phyloP scores from a whole-genome alignment of 1,140 invertebrate species.

The Drosophila pallidifrons region DNA sequence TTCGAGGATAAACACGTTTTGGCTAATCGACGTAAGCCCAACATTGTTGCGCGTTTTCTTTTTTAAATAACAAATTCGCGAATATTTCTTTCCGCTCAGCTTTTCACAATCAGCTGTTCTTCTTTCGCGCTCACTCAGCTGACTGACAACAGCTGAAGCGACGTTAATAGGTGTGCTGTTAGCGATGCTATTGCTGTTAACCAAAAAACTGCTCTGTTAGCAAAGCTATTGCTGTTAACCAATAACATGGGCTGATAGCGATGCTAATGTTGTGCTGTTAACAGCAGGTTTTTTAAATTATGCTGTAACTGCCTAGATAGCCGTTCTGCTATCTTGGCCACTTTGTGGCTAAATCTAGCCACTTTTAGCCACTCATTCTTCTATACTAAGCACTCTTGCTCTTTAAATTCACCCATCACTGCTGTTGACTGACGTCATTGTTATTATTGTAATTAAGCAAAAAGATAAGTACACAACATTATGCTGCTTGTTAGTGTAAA shows the following conservation, averaged over 20 bases:
- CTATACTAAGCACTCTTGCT: too few species aligned
- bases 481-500: constrained; percentile 4
- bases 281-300: not conserved
- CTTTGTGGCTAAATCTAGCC: too few species aligned
- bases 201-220: too few species aligned
- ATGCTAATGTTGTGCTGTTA: not conserved
- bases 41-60: constrained; percentile 42
- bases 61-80: constrained; percentile 8
- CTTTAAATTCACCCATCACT: too few species aligned
- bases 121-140: constrained; percentile 3
- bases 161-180: too few species aligned
- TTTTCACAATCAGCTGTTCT: constrained; percentile 14
- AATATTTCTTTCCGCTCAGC: not conserved
- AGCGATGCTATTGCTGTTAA: too few species aligned
- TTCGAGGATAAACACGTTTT: constrained; percentile 5
- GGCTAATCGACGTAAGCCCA: constrained; percentile 35
- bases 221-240: not conserved
- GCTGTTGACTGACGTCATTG: not conserved
- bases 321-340: too few species aligned
- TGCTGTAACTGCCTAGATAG: too few species aligned
- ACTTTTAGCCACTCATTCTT: too few species aligned
- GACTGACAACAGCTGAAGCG: not conserved
- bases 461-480: not conserved
- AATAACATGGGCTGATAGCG: not conserved
- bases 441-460: not conserved